Percentiles rank a stretch among this genome's conserved stretches.
Conservation (phyloP, 2,888 invertebrate genomes). For the Pasiphila rectangulata region DNA sequence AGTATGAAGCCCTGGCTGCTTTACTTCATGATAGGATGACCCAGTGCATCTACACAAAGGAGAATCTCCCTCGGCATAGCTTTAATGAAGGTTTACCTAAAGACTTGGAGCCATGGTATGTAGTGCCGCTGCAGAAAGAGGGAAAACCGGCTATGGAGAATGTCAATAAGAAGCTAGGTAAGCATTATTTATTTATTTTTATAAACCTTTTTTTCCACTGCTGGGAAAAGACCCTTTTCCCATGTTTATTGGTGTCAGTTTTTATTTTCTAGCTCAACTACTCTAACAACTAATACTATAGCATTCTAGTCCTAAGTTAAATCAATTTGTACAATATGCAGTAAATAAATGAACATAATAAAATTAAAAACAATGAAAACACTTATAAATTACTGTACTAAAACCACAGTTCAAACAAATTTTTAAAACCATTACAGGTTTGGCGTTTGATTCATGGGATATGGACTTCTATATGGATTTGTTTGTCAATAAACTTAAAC, state of each 20-base stretch:
- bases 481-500: constrained; percentile 89
- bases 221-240: no score
- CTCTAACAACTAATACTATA: no score
- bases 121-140: constrained; percentile 89
- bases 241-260: no score
- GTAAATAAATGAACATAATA: not conserved
- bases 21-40: constrained; percentile 96
- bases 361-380: not conserved
- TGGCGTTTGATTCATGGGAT: constrained; percentile 97
- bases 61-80: constrained; percentile 83
- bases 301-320: no score
- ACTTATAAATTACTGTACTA: not conserved
- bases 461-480: constrained; percentile 93
- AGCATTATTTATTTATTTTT: constrained; percentile 21
- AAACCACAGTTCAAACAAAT: not conserved
- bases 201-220: not conserved
- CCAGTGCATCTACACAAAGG: constrained; percentile 88
- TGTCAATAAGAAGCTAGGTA: constrained; percentile 88
- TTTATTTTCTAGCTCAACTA: no score
- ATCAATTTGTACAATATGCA: no score
- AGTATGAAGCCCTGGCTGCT: constrained; percentile 76
- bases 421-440: constrained; percentile 72
- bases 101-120: constrained; percentile 86
- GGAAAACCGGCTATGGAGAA: constrained; percentile 90
- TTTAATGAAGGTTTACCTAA: constrained; percentile 85